Evolutionary conservation across 1,140 invertebrate species (phyloP).

Genomic region (Aradophagus sp.): DNA sequence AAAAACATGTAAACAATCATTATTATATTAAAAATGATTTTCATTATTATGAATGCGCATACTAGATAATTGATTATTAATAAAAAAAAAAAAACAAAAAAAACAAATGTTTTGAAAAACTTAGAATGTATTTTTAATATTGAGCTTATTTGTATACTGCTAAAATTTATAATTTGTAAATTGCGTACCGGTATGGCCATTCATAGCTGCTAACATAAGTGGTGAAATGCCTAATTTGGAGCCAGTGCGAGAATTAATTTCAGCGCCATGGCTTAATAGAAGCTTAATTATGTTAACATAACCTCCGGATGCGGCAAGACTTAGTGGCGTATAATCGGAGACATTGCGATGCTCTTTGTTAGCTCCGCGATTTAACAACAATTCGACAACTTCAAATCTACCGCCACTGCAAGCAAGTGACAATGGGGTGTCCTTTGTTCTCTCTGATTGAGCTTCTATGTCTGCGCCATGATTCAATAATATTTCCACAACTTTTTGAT

Average conservation of each 20-base stretch:
- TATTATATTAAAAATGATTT: too few relatives aligned
- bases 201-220: slow-evolving; percentile 99
- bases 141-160: too few relatives aligned
- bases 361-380: slow-evolving; percentile 89
- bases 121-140: not conserved
- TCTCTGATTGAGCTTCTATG: slow-evolving; percentile 98
- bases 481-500: slow-evolving; percentile 95
- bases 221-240: slow-evolving; percentile 99
- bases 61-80: too few relatives aligned
- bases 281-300: slow-evolving; percentile 99
- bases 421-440: slow-evolving; percentile 98
- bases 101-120: not conserved
- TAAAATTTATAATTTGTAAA: too few relatives aligned
- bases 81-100: slow-evolving; percentile 24
- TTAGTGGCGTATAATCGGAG: slow-evolving; percentile 98
- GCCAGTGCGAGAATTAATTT: slow-evolving; percentile 98
- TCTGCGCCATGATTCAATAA: slow-evolving; percentile 94
- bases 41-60: too few relatives aligned
- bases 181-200: slow-evolving; percentile 92
- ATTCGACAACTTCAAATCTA: slow-evolving; percentile 96
- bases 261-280: slow-evolving; percentile 91
- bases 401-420: slow-evolving; percentile 98
- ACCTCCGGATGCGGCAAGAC: slow-evolving; percentile 97
- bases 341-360: slow-evolving; percentile 99
- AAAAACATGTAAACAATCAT: too few relatives aligned